Percentiles rank a stretch among this genome's conserved stretches.
These are phyloP conservation scores for Sericinus montela DNA, from an alignment of 2,888 invertebrate species.

Conservation along the genomic window DNA sequence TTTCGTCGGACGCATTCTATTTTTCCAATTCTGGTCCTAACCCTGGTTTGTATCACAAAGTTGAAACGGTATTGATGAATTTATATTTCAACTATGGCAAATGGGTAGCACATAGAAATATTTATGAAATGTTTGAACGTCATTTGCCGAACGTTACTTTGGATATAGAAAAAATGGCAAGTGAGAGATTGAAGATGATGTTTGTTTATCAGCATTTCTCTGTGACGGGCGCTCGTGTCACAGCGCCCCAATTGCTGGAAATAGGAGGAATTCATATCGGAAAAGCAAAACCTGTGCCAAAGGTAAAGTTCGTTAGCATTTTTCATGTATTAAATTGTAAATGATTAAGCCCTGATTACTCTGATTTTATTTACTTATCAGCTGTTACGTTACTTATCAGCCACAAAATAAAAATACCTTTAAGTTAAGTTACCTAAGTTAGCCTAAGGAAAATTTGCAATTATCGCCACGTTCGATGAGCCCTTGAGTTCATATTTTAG, in stretches of 20 bases:
- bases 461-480: too few relatives aligned
- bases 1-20: constrained; percentile 65
- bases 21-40: constrained; percentile 52
- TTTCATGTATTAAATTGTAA: too few relatives aligned
- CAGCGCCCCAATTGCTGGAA: constrained; percentile 78
- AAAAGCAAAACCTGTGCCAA: constrained; percentile 38
- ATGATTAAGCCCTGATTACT: too few relatives aligned
- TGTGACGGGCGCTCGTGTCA: constrained; percentile 71
- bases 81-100: constrained; percentile 33
- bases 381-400: too few relatives aligned
- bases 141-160: constrained; percentile 62
- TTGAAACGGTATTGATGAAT: constrained; percentile 40
- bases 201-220: constrained; percentile 81
- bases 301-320: constrained; percentile 29
- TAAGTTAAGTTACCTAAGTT: too few relatives aligned
- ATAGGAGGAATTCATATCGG: constrained; percentile 77
- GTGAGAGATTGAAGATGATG: constrained; percentile 69
- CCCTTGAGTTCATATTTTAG: too few relatives aligned
- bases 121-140: constrained; percentile 49
- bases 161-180: constrained; percentile 62
- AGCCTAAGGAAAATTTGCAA: too few relatives aligned
- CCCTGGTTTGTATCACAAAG: constrained; percentile 40
- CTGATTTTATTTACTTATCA: too few relatives aligned
- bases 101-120: constrained; percentile 44
- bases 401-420: too few relatives aligned